Percentiles rank a stretch among this genome's conserved stretches.
Conservation (phyloP, 1,140 invertebrate genomes). For the Bombus pyrosoma region DNA sequence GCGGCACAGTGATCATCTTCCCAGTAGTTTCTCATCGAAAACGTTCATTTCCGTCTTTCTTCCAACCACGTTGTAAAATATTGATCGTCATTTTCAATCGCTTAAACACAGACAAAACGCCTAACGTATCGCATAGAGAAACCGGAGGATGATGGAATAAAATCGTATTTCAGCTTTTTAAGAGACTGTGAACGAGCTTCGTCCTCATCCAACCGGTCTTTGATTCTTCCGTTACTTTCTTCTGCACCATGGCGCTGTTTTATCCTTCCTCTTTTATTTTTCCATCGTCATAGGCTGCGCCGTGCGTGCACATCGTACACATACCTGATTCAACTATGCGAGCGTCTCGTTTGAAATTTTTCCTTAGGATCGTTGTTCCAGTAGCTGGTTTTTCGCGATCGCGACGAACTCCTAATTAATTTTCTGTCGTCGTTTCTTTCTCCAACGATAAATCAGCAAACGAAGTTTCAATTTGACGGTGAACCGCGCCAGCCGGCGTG, state of each 20-base stretch:
- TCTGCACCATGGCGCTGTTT: background rate
- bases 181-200: background rate
- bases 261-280: slow-evolving; percentile 2
- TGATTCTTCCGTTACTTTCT: background rate
- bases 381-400: slow-evolving; percentile 1
- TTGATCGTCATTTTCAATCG: background rate
- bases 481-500: slow-evolving; percentile 25
- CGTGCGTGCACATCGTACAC: slow-evolving; percentile 8
- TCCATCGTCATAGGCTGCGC: background rate
- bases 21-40: too few species aligned
- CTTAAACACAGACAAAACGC: background rate
- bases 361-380: slow-evolving; percentile 17
- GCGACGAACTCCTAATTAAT: slow-evolving; percentile 55
- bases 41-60: too few species aligned
- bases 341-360: slow-evolving; percentile 41
- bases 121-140: too few species aligned
- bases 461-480: slow-evolving; percentile 58
- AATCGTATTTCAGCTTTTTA: slow-evolving; percentile 3
- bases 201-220: background rate
- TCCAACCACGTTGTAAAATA: background rate
- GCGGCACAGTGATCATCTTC: too few species aligned
- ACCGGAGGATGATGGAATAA: background rate
- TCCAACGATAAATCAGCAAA: slow-evolving; percentile 56
- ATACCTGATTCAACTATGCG: background rate
- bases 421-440: slow-evolving; percentile 47